Percentiles rank a stretch among this genome's conserved stretches.
Evolutionary conservation across 2,797 vertebrate genomes (phyloP).

Genomic region (Sarcoramphus papa): DNA sequence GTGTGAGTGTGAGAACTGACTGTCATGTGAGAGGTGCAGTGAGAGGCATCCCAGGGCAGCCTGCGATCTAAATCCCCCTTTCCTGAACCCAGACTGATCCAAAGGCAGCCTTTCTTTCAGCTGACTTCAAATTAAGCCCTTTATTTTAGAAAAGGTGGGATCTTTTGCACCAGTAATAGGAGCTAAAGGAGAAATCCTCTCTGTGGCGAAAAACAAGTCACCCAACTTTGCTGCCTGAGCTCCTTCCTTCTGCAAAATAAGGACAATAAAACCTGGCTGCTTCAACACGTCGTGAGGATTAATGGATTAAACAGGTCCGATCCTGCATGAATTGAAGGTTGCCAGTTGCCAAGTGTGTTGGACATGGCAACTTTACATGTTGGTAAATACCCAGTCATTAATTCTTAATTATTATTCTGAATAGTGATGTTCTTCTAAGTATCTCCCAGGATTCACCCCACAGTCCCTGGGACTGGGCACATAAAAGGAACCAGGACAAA

Average conservation of each 20-base stretch:
- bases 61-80: background rate
- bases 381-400: background rate
- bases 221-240: background rate
- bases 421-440: background rate
- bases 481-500: background rate
- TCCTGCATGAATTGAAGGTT: constrained; percentile 21
- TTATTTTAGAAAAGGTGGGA: background rate
- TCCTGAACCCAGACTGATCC: background rate
- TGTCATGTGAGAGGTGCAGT: background rate
- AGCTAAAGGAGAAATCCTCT: background rate
- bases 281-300: constrained; percentile 21
- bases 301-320: constrained; percentile 48
- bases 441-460: background rate
- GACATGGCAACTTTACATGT: background rate
- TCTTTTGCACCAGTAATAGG: background rate
- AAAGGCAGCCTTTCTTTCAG: background rate
- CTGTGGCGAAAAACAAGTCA: background rate
- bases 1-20: constrained; percentile 1
- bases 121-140: background rate
- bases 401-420: background rate
- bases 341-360: background rate
- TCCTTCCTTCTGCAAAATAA: background rate
- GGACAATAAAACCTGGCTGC: background rate
- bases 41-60: background rate
- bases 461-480: background rate